A percentile compares a stretch with the other conserved stretches of the same genome.
Evolutionary conservation across 2,797 vertebrate species (phyloP).

Genomic region (Dipus sagitta): DNA sequence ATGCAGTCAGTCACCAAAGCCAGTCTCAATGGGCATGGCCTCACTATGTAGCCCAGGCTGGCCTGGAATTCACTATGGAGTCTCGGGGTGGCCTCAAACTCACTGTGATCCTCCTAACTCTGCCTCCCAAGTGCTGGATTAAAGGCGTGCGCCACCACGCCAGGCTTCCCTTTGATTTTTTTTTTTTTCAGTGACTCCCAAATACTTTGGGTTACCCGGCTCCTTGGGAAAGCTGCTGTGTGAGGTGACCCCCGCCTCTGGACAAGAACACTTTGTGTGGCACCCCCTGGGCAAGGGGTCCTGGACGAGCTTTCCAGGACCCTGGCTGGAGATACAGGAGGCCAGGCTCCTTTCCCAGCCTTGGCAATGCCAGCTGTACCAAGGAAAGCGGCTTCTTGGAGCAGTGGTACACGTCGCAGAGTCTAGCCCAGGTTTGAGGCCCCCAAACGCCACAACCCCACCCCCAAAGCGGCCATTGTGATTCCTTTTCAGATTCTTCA

Average conservation of each 20-base stretch:
- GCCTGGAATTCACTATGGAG: not conserved
- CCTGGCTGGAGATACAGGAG: slow-evolving; percentile 67
- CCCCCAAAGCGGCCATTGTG: not conserved
- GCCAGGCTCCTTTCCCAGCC: slow-evolving; percentile 46
- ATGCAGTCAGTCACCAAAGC: not conserved
- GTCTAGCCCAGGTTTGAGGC: slow-evolving; percentile 70
- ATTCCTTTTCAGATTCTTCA: not conserved
- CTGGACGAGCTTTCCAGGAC: slow-evolving; percentile 51
- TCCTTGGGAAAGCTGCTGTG: slow-evolving; percentile 73
- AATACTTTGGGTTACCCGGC: slow-evolving; percentile 44
- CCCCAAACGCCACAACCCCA: not conserved
- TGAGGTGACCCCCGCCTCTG: slow-evolving; percentile 68
- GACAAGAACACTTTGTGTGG: slow-evolving; percentile 74
- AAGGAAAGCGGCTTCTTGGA: slow-evolving; percentile 70
- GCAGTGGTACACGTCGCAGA: not conserved
- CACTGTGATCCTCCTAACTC: too few species aligned
- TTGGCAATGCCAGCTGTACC: slow-evolving; percentile 76
- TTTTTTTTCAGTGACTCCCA: slow-evolving; percentile 75
- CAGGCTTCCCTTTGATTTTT: not conserved
- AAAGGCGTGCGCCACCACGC: not conserved
- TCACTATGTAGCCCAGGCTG: not conserved
- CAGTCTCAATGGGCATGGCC: not conserved
- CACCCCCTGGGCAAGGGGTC: not conserved
- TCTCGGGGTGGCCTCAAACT: not conserved
- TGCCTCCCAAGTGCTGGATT: not conserved